These are phyloP conservation scores for Thripadectes ignobilis DNA, from an alignment of 2,797 vertebrate species.

Conservation along the genomic window DNA sequence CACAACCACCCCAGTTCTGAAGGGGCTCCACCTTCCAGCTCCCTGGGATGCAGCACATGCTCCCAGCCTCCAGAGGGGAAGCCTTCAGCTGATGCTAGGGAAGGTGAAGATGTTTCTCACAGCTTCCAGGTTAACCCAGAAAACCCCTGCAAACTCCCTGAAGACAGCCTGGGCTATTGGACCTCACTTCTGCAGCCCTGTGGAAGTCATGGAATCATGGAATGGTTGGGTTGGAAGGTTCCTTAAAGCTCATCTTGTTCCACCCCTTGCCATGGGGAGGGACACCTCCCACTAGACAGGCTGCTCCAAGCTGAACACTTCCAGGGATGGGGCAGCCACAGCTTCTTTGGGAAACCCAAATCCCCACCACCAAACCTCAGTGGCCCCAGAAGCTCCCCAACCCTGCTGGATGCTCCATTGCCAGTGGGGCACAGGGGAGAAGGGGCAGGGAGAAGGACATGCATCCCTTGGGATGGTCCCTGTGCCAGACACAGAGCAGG, in stretches of 20 bases:
- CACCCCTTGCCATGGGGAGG: background rate
- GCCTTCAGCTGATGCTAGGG: background rate
- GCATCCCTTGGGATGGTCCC: background rate
- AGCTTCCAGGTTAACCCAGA: background rate
- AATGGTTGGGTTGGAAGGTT: background rate
- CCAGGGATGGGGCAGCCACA: background rate
- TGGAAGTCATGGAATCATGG: background rate
- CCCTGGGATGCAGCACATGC: rapidly evolving
- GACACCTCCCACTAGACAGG: background rate
- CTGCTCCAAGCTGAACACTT: background rate
- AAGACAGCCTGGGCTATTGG: background rate
- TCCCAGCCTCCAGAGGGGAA: background rate
- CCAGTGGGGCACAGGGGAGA: background rate
- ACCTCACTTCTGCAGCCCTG: background rate
- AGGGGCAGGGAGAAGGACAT: background rate
- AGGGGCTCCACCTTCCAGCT: rapidly evolving
- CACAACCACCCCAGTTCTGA: background rate
- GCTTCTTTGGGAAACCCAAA: background rate
- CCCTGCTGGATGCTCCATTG: rapidly evolving
- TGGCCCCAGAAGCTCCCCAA: background rate
- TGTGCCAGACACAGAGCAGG: background rate
- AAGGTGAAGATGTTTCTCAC: background rate
- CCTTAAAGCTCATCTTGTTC: background rate
- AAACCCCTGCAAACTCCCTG: background rate
- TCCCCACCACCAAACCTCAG: background rate